Conservation (phyloP, 2,888 invertebrate species). For the Diarsia brunnea region DNA sequence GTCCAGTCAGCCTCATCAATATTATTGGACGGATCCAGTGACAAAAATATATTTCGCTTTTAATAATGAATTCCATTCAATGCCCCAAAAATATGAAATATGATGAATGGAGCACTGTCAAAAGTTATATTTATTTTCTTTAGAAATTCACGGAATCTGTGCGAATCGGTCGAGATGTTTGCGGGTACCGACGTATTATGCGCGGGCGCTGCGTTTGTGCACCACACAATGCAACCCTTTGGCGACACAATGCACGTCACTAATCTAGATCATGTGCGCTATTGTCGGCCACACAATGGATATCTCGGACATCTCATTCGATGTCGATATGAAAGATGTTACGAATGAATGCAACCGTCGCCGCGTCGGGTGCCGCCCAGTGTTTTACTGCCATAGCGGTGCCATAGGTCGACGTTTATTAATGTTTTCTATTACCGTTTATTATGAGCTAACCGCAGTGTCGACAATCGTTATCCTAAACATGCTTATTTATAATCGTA, state of each 20-base stretch:
- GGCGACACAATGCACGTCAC: constrained; percentile 82
- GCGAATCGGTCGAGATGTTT: constrained; percentile 75
- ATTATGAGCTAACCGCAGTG: constrained; percentile 68
- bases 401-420: constrained; percentile 53
- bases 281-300: constrained; percentile 70
- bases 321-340: constrained; percentile 77
- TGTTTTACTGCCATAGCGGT: constrained; percentile 46
- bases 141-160: constrained; percentile 77
- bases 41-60: constrained; percentile 31
- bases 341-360: constrained; percentile 52
- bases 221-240: constrained; percentile 84
- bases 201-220: constrained; percentile 70
- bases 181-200: constrained; percentile 73
- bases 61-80: constrained; percentile 52
- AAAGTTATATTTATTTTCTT: constrained; percentile 80
- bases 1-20: constrained; percentile 24
- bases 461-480: constrained; percentile 87
- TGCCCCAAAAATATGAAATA: constrained; percentile 56
- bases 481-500: constrained; percentile 88
- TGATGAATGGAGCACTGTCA: constrained; percentile 70
- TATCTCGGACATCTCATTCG: constrained; percentile 78
- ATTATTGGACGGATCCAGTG: constrained; percentile 20
- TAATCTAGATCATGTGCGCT: constrained; percentile 84
- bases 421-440: constrained; percentile 65
- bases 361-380: constrained; percentile 29